Conservation (phyloP, 2,888 invertebrate genomes). For the Ophion costatus region DNA sequence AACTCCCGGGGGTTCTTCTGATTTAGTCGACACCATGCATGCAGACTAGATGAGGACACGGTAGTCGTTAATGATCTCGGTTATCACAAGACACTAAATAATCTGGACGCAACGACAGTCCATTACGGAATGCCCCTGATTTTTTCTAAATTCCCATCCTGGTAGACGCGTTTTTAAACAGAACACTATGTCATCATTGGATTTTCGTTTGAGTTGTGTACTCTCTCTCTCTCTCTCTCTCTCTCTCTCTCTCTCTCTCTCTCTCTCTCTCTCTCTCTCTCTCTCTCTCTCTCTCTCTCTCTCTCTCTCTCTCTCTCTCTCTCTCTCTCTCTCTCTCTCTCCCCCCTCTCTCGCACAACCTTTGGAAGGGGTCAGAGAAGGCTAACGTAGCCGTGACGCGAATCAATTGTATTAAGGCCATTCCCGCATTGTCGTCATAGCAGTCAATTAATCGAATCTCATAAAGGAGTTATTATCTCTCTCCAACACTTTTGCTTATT, state of each 20-base stretch:
- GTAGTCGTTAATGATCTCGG: too few species aligned
- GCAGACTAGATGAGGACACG: too few species aligned
- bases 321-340: not conserved
- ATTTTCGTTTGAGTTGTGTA: too few species aligned
- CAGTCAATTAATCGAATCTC: conserved; percentile 57
- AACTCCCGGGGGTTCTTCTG: conserved; percentile 21
- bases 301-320: not conserved
- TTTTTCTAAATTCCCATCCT: too few species aligned
- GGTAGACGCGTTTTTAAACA: too few species aligned
- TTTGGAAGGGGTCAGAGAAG: conserved; percentile 30
- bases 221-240: not conserved
- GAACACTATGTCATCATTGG: too few species aligned
- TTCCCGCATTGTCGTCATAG: conserved; percentile 64
- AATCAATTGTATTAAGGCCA: conserved; percentile 62
- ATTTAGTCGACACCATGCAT: not conserved
- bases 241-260: not conserved
- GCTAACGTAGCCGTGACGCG: conserved; percentile 50
- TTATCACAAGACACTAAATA: too few species aligned
- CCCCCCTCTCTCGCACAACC: not conserved
- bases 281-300: not conserved
- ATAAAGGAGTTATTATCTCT: conserved; percentile 50
- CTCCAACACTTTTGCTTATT: conserved; percentile 5
- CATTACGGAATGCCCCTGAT: too few species aligned
- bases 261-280: conserved; percentile 1
- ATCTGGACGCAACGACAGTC: too few species aligned